Percentiles rank a stretch among this genome's conserved stretches.
These are phyloP conservation scores for Cyprinodon tularosa DNA, from an alignment of 2,113 vertebrate genomes.

Conservation along the genomic window DNA sequence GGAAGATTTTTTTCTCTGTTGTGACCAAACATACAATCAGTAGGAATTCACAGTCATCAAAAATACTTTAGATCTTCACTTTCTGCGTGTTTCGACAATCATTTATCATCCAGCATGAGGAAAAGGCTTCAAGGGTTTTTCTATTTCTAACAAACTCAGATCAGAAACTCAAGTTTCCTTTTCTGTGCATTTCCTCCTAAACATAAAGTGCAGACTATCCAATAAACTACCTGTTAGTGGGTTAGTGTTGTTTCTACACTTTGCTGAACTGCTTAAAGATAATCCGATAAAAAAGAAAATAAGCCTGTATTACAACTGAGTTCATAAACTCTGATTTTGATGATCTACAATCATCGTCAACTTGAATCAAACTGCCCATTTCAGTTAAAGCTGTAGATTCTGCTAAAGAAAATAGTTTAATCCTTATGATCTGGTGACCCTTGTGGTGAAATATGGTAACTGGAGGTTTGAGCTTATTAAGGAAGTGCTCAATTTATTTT, in stretches of 20 bases:
- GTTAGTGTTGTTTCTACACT: conserved; percentile 67
- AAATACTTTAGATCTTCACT: conserved; percentile 48
- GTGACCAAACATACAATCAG: conserved; percentile 40
- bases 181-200: conserved; percentile 27
- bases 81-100: conserved; percentile 46
- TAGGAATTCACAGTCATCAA: conserved; percentile 57
- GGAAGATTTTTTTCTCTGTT: conserved; percentile 6
- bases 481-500: neutral
- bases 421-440: conserved; percentile 10
- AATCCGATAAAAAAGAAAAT: neutral
- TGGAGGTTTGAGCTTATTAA: neutral
- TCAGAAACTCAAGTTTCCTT: conserved; percentile 18
- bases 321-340: neutral
- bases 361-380: neutral
- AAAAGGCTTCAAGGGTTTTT: conserved; percentile 13
- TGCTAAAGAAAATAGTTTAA: conserved; percentile 1
- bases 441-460: neutral
- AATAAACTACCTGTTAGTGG: conserved; percentile 72
- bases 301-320: neutral
- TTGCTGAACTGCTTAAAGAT: conserved; percentile 22
- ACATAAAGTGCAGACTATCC: conserved; percentile 80
- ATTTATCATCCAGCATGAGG: conserved; percentile 44
- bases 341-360: conserved; percentile 1
- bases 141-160: conserved; percentile 16
- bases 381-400: neutral